Evolutionary conservation across 2,113 vertebrate species (phyloP).

Genomic region (Callionymus lyra): DNA sequence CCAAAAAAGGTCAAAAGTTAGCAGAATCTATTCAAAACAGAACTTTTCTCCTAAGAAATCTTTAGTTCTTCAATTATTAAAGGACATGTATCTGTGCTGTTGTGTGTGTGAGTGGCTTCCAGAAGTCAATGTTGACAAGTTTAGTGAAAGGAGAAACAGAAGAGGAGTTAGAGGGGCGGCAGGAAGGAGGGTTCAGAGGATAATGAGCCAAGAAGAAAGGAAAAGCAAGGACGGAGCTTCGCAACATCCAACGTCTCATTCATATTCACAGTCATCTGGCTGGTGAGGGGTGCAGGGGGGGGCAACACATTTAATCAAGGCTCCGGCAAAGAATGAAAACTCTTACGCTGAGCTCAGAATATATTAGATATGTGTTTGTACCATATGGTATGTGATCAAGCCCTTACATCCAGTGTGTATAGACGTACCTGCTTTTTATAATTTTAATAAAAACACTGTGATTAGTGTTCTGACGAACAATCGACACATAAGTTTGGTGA

Average conservation of each 20-base stretch:
- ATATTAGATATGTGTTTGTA: too few species aligned
- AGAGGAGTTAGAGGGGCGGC: constrained; percentile 20
- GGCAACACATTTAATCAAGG: constrained; percentile 55
- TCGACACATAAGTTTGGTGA: too few species aligned
- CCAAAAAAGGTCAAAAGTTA: too few species aligned
- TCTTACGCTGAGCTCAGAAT: too few species aligned
- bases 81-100: constrained; percentile 5
- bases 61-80: too few species aligned
- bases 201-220: constrained; percentile 42
- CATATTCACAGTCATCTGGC: constrained; percentile 54
- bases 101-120: constrained; percentile 4
- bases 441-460: too few species aligned
- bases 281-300: constrained; percentile 17
- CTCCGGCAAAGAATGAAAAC: constrained; percentile 11
- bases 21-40: too few species aligned
- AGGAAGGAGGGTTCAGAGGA: constrained; percentile 21
- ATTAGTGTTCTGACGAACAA: too few species aligned
- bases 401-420: too few species aligned
- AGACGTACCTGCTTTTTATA: too few species aligned
- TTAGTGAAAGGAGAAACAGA: constrained; percentile 7
- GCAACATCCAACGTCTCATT: constrained; percentile 45
- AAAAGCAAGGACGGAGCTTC: constrained; percentile 38
- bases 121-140: constrained; percentile 15
- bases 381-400: too few species aligned
- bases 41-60: too few species aligned